Conservation (phyloP, 2,113 vertebrate genomes). For the Recurvirostra avosetta region DNA sequence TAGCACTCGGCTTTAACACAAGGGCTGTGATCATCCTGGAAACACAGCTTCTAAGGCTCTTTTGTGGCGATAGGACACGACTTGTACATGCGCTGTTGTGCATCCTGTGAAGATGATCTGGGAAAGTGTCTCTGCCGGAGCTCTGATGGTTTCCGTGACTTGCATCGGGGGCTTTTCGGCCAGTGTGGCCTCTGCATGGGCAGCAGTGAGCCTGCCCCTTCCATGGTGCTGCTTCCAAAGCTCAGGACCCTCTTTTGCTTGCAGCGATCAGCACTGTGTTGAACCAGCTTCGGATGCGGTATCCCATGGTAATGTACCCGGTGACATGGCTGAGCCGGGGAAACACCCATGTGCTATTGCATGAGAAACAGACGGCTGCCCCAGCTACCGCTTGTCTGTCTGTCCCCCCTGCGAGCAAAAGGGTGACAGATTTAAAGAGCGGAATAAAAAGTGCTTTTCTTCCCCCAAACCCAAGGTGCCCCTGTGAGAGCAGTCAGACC, state of each 20-base stretch:
- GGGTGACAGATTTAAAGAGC: background rate
- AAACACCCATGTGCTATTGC: background rate
- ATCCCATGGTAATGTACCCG: background rate
- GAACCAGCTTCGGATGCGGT: background rate
- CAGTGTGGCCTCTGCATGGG: background rate
- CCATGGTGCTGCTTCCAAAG: background rate
- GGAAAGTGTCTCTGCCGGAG: background rate
- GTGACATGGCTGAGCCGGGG: fast-evolving
- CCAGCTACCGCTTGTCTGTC: background rate
- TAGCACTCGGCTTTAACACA: background rate
- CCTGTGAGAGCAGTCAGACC: background rate
- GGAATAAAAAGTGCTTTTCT: background rate
- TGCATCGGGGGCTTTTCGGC: background rate
- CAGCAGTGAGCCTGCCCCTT: background rate
- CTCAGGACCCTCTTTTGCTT: background rate
- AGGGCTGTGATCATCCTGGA: background rate
- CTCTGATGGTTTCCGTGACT: background rate
- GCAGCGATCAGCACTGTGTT: background rate
- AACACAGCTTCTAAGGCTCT: background rate
- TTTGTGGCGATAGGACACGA: background rate
- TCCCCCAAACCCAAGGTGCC: background rate
- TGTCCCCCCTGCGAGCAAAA: background rate
- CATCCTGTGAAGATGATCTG: background rate
- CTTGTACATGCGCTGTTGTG: fast-evolving
- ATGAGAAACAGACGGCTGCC: background rate